A percentile compares a stretch with the other conserved stretches of the same genome.
phyloP scores from a whole-genome alignment of 2,888 invertebrate genomes.

The Augiades crinisus region DNA sequence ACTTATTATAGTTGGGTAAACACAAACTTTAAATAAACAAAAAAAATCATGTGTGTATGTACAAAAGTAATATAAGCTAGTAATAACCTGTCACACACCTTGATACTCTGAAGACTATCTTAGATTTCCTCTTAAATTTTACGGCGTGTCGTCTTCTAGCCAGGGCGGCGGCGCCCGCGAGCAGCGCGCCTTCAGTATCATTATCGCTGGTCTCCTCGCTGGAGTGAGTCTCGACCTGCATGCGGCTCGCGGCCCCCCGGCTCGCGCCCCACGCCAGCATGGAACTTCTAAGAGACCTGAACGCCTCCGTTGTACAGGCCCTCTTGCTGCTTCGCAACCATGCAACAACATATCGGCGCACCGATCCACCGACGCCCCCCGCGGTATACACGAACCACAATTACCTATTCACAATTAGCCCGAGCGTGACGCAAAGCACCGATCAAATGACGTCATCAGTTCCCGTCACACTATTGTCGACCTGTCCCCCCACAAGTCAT shows the following conservation, averaged over 20 bases:
- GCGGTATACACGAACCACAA: slow-evolving; percentile 47
- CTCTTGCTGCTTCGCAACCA: slow-evolving; percentile 61
- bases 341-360: slow-evolving; percentile 76
- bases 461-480: slow-evolving; percentile 24
- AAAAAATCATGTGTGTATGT: no score
- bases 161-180: slow-evolving; percentile 67
- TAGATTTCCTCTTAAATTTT: slow-evolving; percentile 68
- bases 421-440: slow-evolving; percentile 33
- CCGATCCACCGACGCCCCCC: slow-evolving; percentile 50
- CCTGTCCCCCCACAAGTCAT: slow-evolving; percentile 25
- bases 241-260: slow-evolving; percentile 47
- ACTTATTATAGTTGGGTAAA: no score
- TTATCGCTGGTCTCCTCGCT: slow-evolving; percentile 54
- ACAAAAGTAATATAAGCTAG: no score
- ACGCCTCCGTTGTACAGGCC: slow-evolving; percentile 77
- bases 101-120: slow-evolving; percentile 65
- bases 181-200: slow-evolving; percentile 57
- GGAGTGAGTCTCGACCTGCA: slow-evolving; percentile 35
- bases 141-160: slow-evolving; percentile 73
- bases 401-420: slow-evolving; percentile 46
- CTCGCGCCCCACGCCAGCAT: slow-evolving; percentile 71
- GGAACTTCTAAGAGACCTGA: slow-evolving; percentile 73
- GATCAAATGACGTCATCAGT: slow-evolving; percentile 39
- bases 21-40: no score
- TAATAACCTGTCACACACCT: slow-evolving; percentile 60